Evolutionary conservation across 2,113 vertebrate genomes (phyloP).

Genomic region (Amphiprion percula): DNA sequence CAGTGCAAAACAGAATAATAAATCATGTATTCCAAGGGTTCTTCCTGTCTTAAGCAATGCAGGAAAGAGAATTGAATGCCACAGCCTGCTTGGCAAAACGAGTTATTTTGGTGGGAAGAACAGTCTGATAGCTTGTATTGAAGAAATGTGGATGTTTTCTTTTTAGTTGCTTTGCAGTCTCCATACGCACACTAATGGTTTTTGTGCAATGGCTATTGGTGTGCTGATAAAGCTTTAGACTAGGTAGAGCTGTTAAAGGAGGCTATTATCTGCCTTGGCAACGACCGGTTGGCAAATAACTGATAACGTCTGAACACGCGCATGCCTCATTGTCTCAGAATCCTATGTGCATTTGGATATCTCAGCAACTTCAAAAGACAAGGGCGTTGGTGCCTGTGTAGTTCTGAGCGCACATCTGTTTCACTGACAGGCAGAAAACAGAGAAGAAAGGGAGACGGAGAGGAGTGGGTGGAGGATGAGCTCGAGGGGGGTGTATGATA

Average conservation of each 20-base stretch:
- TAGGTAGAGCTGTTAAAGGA: conserved; percentile 13
- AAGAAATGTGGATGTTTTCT: conserved; percentile 17
- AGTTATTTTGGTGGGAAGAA: conserved; percentile 40
- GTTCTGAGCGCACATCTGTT: conserved; percentile 57
- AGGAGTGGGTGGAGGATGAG: conserved; percentile 37
- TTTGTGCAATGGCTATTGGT: conserved; percentile 1
- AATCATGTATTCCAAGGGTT: conserved; percentile 57
- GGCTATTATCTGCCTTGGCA: conserved; percentile 5
- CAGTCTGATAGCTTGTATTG: background rate
- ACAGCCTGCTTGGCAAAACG: conserved; percentile 56
- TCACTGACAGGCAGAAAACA: conserved; percentile 48
- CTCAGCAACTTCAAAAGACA: conserved; percentile 43
- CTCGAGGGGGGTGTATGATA: conserved; percentile 18
- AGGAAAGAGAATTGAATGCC: conserved; percentile 51
- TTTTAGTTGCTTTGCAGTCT: conserved; percentile 4
- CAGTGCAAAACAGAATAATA: conserved; percentile 73
- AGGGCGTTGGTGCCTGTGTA: conserved; percentile 14
- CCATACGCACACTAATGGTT: background rate
- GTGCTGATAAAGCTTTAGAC: conserved; percentile 32
- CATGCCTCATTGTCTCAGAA: conserved; percentile 39
- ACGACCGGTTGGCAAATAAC: conserved; percentile 1
- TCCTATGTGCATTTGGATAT: conserved; percentile 5
- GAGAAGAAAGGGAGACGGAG: conserved; percentile 54
- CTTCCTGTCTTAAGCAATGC: conserved; percentile 44
- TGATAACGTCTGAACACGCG: background rate